Evolutionary conservation across 30 jellyfish, hydroid and myxozoan species (phyloP).

Genomic region (Chironex yamaguchii): DNA sequence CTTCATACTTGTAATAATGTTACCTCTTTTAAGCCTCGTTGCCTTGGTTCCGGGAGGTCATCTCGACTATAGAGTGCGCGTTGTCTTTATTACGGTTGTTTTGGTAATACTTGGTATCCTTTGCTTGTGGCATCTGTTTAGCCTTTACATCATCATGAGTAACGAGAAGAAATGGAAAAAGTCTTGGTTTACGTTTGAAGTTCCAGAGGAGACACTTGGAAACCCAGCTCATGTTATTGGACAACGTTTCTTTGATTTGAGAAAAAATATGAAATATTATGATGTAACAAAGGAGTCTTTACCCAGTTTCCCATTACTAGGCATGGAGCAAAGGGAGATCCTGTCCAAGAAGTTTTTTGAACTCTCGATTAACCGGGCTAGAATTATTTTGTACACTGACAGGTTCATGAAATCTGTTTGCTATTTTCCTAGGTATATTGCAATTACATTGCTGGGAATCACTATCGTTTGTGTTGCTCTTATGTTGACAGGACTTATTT

Average conservation of each 20-base stretch:
- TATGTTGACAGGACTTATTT: constrained; percentile 30
- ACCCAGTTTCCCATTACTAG: constrained; percentile 67
- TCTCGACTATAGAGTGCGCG: neutral
- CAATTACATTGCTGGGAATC: constrained; percentile 40
- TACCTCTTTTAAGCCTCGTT: constrained; percentile 72
- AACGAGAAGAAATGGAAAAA: constrained; percentile 71
- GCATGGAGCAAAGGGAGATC: constrained; percentile 18
- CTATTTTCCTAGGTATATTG: constrained; percentile 62
- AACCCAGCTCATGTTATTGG: constrained; percentile 60
- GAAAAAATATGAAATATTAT: constrained; percentile 74
- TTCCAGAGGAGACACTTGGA: constrained; percentile 23
- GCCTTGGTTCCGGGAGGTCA: constrained; percentile 57
- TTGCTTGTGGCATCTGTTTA: constrained; percentile 75
- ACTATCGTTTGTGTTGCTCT: constrained; percentile 58
- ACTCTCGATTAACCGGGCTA: constrained; percentile 72
- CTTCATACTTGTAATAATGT: constrained; percentile 62
- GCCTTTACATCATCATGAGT: constrained; percentile 32
- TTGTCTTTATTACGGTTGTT: constrained; percentile 36
- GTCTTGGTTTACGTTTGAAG: constrained; percentile 81
- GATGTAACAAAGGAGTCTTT: constrained; percentile 81
- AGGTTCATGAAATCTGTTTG: constrained; percentile 56
- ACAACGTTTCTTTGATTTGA: constrained; percentile 77
- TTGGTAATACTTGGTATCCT: constrained; percentile 41
- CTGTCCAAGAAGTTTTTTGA: constrained; percentile 29
- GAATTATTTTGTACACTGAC: constrained; percentile 78